phyloP scores from a whole-genome alignment of 2,888 invertebrate genomes.

The Autographa pulchrina region DNA sequence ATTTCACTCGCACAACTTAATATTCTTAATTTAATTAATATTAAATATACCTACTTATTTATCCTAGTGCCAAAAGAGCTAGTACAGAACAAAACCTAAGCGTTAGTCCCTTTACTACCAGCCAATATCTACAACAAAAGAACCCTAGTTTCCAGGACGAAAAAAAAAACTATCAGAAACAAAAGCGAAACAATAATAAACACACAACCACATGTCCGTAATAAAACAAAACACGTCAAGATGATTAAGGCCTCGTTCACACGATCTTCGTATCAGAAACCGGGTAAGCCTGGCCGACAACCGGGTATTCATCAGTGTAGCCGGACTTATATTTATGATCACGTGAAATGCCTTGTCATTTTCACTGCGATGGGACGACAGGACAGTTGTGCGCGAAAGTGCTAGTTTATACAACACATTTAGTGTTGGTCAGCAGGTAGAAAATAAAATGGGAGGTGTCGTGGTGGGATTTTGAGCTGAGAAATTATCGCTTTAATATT shows the following conservation, averaged over 20 bases:
- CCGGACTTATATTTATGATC: constrained; percentile 66
- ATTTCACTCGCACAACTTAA: no score
- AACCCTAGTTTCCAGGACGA: no score
- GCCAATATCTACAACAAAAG: no score
- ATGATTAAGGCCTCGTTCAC: constrained; percentile 39
- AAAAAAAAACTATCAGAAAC: neutral
- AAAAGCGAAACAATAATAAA: neutral
- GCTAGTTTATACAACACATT: constrained; percentile 12
- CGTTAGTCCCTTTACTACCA: no score
- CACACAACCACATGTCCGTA: neutral
- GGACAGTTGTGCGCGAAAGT: constrained; percentile 30
- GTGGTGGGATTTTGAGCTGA: no score
- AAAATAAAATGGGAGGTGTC: neutral
- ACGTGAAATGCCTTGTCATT: constrained; percentile 72
- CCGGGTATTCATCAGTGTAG: constrained; percentile 56
- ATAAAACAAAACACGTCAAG: constrained; percentile 10
- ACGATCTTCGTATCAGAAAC: constrained; percentile 38
- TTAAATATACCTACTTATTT: no score
- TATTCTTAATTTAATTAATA: no score
- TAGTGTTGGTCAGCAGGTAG: neutral
- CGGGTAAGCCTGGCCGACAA: constrained; percentile 32
- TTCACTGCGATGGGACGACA: constrained; percentile 60
- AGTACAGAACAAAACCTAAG: no score
- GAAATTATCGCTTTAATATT: no score
- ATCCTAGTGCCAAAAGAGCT: no score